Percentiles rank a stretch among this genome's conserved stretches.
Conservation (phyloP, 2,113 vertebrate genomes). For the Larimichthys polyactis region DNA sequence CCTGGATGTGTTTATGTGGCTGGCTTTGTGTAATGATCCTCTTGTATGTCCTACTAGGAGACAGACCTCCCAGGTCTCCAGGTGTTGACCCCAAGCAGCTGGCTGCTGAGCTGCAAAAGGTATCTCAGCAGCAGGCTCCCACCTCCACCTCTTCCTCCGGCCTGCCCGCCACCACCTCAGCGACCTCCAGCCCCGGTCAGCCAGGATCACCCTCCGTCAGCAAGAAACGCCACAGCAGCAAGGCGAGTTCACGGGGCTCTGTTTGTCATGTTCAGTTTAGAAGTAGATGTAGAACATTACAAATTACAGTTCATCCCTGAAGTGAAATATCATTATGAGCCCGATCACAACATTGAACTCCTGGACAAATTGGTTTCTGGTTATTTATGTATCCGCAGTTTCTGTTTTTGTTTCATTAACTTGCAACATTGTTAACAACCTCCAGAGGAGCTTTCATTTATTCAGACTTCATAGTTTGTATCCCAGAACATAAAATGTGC, state of each 20-base stretch:
- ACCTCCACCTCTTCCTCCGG: constrained; percentile 80
- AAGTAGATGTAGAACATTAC: not conserved
- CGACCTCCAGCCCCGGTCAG: constrained; percentile 93
- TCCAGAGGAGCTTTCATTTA: not conserved
- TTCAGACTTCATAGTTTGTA: not conserved
- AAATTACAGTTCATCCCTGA: not conserved
- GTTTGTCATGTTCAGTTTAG: not conserved
- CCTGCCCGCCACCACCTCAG: constrained; percentile 88
- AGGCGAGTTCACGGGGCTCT: constrained; percentile 81
- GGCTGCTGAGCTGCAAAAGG: constrained; percentile 97
- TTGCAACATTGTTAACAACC: not conserved
- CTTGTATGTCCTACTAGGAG: constrained; percentile 77
- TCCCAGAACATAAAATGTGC: not conserved
- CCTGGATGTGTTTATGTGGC: not conserved
- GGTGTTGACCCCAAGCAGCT: constrained; percentile 98
- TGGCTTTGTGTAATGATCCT: not conserved
- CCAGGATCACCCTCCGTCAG: constrained; percentile 95
- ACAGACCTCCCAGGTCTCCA: constrained; percentile 92
- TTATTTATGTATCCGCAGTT: not conserved
- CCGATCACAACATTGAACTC: not conserved
- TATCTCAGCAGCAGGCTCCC: constrained; percentile 93
- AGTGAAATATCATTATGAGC: not conserved
- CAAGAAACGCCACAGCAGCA: constrained; percentile 96
- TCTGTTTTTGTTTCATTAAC: not conserved
- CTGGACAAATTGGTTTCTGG: not conserved